Base-by-base conservation (phyloP, 2,888 invertebrate species). In the Drosophila mercatorum region DNA sequence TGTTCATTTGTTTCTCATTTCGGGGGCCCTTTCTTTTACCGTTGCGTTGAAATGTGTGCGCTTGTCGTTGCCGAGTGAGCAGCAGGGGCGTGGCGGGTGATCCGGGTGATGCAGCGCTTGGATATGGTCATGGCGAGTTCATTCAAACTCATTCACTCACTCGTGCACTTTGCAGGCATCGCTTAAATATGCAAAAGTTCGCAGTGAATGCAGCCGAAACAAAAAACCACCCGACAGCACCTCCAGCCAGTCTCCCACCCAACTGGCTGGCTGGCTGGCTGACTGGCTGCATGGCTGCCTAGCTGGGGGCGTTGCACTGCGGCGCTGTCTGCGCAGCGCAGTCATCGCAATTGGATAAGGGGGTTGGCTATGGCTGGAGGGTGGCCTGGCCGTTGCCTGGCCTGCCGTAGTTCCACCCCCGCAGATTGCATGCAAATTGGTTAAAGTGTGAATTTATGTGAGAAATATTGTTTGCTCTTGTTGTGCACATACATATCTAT, bases 391-490 rank as follows among this genome's bases (percentile, higher is more conserved):
- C 51, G 41, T 5, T 56, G 73, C 28, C 51, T 58, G 67, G 49
- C 31, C 34, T 0, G 51, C 14, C 17, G 28, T 58, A 60, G 78
- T 81, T 79, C 73, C 84, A 86, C 83, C 81, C 84, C 86, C 84
- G 82, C 90, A 87, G 83, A 90, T 91, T 81, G 89, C 86, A 91
- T 91, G 91, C 90, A 91, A 91, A 91, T 91, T 83, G 85, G 82
- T 82, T 83, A 83, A 90, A 92, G 92, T 92, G 92, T 92, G 92
- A 92, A 92, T 92, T 92, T 92, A 92, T 92, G 92, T 92, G 92
- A 91, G 92, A 92, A 92, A 92, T 92, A 89, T 86, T 88, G 84
- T 91, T 91, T 92, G 86, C 78, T 92, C 89, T 91, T 91, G 90
- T 90, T 91, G 77, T 85, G 82, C 81, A 79, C 89, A 80, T 71